Base-by-base conservation (phyloP, 2,113 vertebrate genomes). In the Camelus bactrianus region DNA sequence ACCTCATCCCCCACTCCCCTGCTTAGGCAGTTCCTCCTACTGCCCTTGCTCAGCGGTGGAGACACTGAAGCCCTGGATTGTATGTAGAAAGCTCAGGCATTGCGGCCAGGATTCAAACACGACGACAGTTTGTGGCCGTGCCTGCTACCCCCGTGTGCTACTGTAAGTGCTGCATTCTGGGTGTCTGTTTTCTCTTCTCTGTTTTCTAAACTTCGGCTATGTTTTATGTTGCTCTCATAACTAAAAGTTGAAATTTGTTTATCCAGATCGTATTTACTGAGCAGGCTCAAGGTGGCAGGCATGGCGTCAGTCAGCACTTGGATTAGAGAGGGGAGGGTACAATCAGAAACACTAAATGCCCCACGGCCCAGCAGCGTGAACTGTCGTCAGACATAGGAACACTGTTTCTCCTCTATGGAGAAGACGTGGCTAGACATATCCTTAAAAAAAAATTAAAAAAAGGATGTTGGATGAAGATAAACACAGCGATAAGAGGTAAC, bases 251-350 rank as follows among this genome's bases (percentile, higher is more conserved):
- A 93, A 52, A n/a, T 48, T 22, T 64, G 6, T 86, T 60, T 22
- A 75, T 80, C 16, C 75, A 75, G 70, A 75, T 35, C 69, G 2
- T 69, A 85, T 54, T 58, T 65, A 80, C 20, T 46, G n/a, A 89
- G 85, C 32, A 62, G 85, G 86, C 58, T 84, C 56, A 92, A 32
- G 24, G 62, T 58, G 73, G 67, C 86, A 85, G 62, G n/a, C 46
- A 52, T 22, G 64, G n/a, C 42, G 26, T 58, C 48, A 70, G 42
- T 85, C 90, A 88, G 54, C 65, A 30, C 77, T 64, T 81, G 86
- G 86, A 97, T 77, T 58, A 75, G 12, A 48, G 87, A 94, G 83
- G 62, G 85, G 46, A 85, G 15, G 50, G 76, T 91, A 62, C 65
- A 90, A 64, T 84, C 70, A 35, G 30, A 84, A 83, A 76, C 90